Conservation (phyloP, 2,888 invertebrate genomes). For the Acronicta leporina region DNA sequence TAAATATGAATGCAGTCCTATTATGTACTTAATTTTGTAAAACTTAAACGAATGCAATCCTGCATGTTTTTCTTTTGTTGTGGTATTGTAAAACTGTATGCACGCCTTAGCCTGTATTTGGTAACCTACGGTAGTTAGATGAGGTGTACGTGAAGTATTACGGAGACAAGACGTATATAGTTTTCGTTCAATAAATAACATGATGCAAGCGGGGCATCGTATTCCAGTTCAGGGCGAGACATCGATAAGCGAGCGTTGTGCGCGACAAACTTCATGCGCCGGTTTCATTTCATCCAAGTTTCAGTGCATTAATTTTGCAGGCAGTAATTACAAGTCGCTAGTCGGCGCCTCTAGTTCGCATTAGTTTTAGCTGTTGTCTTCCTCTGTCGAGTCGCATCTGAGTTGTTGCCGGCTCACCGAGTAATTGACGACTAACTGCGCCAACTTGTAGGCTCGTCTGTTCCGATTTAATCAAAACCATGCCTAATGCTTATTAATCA, state of each 20-base stretch:
- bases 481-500: conserved; percentile 45
- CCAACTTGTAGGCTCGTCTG: conserved; percentile 80
- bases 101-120: conserved; percentile 22
- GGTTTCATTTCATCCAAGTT: conserved; percentile 87
- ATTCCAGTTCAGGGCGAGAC: conserved; percentile 70
- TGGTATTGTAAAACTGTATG: conserved; percentile 11
- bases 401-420: conserved; percentile 71
- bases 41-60: conserved; percentile 16
- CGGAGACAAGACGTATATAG: conserved; percentile 40
- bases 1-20: conserved; percentile 12
- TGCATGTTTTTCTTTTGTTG: background rate
- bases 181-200: conserved; percentile 53
- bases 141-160: conserved; percentile 14
- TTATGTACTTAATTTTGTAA: conserved; percentile 15
- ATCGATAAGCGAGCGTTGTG: conserved; percentile 62
- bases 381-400: conserved; percentile 71
- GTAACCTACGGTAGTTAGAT: conserved; percentile 19
- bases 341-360: conserved; percentile 82
- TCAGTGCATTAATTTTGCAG: conserved; percentile 88
- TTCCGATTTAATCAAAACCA: conserved; percentile 78
- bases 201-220: conserved; percentile 60
- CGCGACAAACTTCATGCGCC: conserved; percentile 77
- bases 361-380: conserved; percentile 84
- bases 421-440: conserved; percentile 79
- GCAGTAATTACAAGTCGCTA: conserved; percentile 87